Percentiles rank a stretch among this genome's conserved stretches.
These are phyloP conservation scores for Eumeta japonica DNA, from an alignment of 1,140 invertebrate genomes.

Conservation along the genomic window DNA sequence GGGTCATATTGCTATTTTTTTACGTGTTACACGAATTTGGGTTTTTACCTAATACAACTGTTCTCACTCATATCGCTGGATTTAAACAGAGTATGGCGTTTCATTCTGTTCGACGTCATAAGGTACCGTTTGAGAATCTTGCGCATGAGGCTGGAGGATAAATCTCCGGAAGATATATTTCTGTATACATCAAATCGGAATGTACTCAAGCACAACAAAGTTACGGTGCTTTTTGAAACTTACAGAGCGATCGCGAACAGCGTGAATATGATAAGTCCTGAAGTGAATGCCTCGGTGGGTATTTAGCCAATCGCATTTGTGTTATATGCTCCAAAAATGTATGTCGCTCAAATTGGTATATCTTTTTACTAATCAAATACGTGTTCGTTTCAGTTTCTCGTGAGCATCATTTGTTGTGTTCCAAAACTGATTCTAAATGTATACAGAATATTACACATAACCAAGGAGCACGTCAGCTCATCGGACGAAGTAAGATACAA, in stretches of 20 bases:
- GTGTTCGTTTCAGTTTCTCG: constrained; percentile 29
- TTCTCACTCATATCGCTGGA: constrained; percentile 32
- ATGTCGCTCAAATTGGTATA: too few relatives aligned
- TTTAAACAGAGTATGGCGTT: constrained; percentile 37
- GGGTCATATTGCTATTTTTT: constrained; percentile 21
- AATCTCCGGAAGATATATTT: constrained; percentile 21
- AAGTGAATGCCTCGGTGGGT: constrained; percentile 37
- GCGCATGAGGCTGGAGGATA: constrained; percentile 25
- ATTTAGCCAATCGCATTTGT: constrained; percentile 5
- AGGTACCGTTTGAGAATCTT: constrained; percentile 32
- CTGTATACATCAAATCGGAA: constrained; percentile 30
- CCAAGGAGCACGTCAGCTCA: constrained; percentile 33
- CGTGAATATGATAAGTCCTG: constrained; percentile 28
- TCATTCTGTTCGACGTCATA: constrained; percentile 27
- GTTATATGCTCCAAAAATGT: neutral
- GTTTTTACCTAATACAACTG: constrained; percentile 22
- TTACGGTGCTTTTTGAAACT: constrained; percentile 25
- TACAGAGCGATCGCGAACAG: constrained; percentile 35
- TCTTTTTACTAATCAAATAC: too few relatives aligned
- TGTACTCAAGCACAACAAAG: constrained; percentile 29
- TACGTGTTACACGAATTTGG: constrained; percentile 18
- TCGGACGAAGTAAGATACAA: too few relatives aligned
- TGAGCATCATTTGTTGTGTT: constrained; percentile 28
- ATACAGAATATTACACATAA: constrained; percentile 28
- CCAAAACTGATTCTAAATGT: constrained; percentile 39